A percentile compares a stretch with the other conserved stretches of the same genome.
phyloP scores from a whole-genome alignment of 2,113 vertebrate species.

The Clarias macrocephalus region DNA sequence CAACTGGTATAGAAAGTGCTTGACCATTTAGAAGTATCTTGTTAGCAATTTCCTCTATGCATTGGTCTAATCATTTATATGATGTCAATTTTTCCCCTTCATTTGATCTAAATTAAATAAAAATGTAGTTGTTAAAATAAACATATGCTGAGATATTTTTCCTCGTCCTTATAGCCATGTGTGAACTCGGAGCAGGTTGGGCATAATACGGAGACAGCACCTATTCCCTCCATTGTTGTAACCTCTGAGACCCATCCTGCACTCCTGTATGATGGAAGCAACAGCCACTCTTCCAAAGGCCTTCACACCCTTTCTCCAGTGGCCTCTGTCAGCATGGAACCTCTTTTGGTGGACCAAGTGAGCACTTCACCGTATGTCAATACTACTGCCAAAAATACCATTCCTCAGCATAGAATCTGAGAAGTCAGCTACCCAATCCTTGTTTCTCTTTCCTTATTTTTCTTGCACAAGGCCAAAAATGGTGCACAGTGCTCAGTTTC shows the following conservation, averaged over 20 bases:
- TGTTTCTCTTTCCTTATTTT: background rate
- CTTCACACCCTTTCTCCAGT: constrained; percentile 31
- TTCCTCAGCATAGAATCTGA: constrained; percentile 42
- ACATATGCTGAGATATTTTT: background rate
- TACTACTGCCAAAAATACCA: background rate
- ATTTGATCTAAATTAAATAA: background rate
- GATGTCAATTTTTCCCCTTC: background rate
- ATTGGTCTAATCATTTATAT: background rate
- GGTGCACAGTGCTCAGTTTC: constrained; percentile 35
- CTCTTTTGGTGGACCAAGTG: constrained; percentile 56
- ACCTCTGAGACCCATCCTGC: constrained; percentile 70
- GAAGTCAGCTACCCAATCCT: background rate
- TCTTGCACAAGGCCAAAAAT: constrained; percentile 3
- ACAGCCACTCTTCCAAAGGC: constrained; percentile 50
- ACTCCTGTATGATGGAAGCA: constrained; percentile 53
- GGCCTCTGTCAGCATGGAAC: constrained; percentile 54
- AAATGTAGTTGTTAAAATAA: background rate
- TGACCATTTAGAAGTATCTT: background rate
- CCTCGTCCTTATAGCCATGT: constrained; percentile 53
- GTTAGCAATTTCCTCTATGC: background rate
- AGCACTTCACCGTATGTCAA: constrained; percentile 51
- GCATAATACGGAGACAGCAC: constrained; percentile 36
- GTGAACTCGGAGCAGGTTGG: constrained; percentile 48
- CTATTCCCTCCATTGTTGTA: constrained; percentile 65
- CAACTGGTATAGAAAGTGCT: background rate